phyloP scores from a whole-genome alignment of 2,113 vertebrate genomes.

The Pangasianodon hypophthalmus region DNA sequence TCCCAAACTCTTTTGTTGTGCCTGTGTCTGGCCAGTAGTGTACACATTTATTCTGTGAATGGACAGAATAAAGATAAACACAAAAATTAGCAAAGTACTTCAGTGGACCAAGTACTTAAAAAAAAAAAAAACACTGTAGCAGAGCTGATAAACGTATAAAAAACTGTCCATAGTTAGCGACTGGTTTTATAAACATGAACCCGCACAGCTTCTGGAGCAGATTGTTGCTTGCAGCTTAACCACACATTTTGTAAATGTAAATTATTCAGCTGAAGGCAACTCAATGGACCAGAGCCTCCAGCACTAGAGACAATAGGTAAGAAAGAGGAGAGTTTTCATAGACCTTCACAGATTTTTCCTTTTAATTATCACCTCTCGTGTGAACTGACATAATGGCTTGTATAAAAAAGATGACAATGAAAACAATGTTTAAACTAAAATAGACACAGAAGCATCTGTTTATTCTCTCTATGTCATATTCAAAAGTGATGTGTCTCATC shows the following conservation, averaged over 20 bases:
- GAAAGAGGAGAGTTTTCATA: background rate
- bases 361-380: background rate
- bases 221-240: background rate
- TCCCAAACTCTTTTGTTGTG: constrained; percentile 73
- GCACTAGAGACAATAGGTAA: background rate
- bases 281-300: background rate
- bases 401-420: background rate
- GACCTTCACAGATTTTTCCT: background rate
- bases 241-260: background rate
- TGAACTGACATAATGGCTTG: background rate
- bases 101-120: background rate
- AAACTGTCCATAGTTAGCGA: background rate
- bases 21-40: constrained; percentile 82
- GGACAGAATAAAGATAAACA: background rate
- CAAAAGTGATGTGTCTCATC: background rate
- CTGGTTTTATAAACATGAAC: background rate
- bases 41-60: constrained; percentile 85
- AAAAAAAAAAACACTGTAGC: background rate
- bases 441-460: background rate
- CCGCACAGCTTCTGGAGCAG: background rate
- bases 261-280: background rate
- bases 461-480: background rate
- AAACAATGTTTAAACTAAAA: background rate
- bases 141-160: background rate
- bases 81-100: background rate